Conservation (phyloP, 2,113 vertebrate species). For the Loxodonta africana region DNA sequence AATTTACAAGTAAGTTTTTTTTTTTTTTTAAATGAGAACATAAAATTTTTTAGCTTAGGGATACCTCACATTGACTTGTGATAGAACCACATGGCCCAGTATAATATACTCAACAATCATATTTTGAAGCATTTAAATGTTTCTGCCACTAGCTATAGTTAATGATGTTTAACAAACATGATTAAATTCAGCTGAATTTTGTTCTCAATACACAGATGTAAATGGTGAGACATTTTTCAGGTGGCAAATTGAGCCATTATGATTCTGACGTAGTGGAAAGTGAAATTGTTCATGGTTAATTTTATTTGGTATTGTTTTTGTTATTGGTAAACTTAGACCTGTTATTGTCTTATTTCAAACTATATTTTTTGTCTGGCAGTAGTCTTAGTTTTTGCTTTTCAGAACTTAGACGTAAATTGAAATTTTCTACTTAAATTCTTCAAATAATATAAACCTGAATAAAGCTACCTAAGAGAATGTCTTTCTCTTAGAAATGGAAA, state of each 20-base stretch:
- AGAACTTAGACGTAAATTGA: not conserved
- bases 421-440: not conserved
- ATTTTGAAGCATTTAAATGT: slow-evolving; percentile 51
- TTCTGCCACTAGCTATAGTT: slow-evolving; percentile 60
- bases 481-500: slow-evolving; percentile 30
- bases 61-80: slow-evolving; percentile 39
- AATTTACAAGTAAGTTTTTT: not conserved
- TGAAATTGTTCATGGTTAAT: slow-evolving; percentile 23
- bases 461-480: not conserved
- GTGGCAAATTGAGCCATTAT: not conserved
- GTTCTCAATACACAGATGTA: slow-evolving; percentile 18
- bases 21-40: slow-evolving; percentile 25
- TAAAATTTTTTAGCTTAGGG: not conserved
- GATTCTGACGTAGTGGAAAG: not conserved
- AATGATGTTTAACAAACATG: slow-evolving; percentile 21
- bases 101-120: not conserved
- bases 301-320: slow-evolving; percentile 38
- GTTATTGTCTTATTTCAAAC: not conserved
- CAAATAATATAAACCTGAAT: slow-evolving; percentile 2
- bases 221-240: slow-evolving; percentile 44
- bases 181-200: slow-evolving; percentile 50
- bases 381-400: slow-evolving; percentile 3
- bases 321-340: not conserved
- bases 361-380: not conserved
- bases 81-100: not conserved